phyloP scores from a whole-genome alignment of 2,113 vertebrate species.

The Seriola quinqueradiata region DNA sequence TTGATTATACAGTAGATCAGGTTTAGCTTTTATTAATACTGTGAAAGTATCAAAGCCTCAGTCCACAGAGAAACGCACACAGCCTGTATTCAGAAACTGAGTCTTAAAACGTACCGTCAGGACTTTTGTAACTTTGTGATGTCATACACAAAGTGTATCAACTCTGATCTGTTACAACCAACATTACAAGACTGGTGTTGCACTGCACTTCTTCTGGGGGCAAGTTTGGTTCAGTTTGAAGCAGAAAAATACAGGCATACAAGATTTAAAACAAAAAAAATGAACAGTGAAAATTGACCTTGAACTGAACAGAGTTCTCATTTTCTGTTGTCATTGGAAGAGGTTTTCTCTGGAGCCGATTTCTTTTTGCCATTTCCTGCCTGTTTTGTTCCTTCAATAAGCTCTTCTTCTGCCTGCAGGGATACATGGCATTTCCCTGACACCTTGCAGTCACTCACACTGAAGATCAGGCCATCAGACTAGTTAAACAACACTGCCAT shows the following conservation, averaged over 20 bases:
- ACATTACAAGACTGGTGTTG: too few relatives aligned
- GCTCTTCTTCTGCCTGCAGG: neutral
- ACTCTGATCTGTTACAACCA: too few relatives aligned
- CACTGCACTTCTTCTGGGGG: neutral
- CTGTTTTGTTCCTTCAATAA: neutral
- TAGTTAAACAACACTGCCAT: constrained; percentile 63
- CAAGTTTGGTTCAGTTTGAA: neutral
- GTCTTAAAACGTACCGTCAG: too few relatives aligned
- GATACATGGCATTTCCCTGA: neutral
- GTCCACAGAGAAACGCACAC: too few relatives aligned
- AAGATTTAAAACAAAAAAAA: too few relatives aligned
- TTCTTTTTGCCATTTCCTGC: neutral
- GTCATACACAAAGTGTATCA: too few relatives aligned
- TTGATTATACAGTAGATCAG: too few relatives aligned
- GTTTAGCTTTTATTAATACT: too few relatives aligned
- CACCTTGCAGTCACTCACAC: neutral
- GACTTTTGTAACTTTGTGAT: too few relatives aligned
- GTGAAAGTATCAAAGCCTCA: too few relatives aligned
- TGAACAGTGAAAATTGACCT: neutral
- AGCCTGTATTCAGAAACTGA: too few relatives aligned
- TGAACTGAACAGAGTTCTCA: neutral
- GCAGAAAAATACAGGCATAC: neutral
- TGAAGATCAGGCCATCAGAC: neutral
- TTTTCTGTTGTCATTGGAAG: neutral
- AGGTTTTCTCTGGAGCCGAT: neutral